phyloP scores from a whole-genome alignment of 2,888 invertebrate genomes.

The Perithous albicinctus region DNA sequence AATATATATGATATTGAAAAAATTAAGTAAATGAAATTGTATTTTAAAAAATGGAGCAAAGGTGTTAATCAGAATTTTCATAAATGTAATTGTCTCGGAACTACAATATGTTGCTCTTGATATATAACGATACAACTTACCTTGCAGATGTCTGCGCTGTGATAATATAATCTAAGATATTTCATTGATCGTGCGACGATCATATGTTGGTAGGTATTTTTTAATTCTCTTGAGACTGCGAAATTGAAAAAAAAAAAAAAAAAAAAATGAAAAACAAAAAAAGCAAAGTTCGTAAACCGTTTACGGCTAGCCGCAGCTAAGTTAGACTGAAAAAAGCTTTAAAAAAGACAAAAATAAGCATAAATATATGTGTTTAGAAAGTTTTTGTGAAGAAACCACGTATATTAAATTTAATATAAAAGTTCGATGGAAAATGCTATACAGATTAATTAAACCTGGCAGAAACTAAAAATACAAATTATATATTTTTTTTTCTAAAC shows the following conservation, averaged over 20 bases:
- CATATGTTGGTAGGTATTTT: slow-evolving; percentile 64
- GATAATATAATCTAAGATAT: slow-evolving; percentile 65
- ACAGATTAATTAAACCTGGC: no score
- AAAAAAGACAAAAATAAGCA: no score
- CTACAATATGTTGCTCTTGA: slow-evolving; percentile 26
- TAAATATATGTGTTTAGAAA: no score
- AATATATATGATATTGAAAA: background rate
- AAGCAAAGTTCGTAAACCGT: background rate
- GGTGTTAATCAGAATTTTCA: slow-evolving; percentile 36
- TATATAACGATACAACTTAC: slow-evolving; percentile 19
- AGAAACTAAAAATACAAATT: no score
- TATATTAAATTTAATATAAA: no score
- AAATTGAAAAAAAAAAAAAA: background rate
- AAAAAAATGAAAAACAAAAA: no score
- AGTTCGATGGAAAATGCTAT: no score
- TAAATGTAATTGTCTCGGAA: slow-evolving; percentile 44
- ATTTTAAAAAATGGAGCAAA: slow-evolving; percentile 35
- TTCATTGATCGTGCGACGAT: slow-evolving; percentile 61
- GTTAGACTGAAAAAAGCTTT: slow-evolving; percentile 64
- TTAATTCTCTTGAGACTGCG: slow-evolving; percentile 52
- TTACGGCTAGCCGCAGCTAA: slow-evolving; percentile 54
- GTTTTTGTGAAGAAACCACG: no score
- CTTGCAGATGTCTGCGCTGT: slow-evolving; percentile 50
- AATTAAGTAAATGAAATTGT: background rate
- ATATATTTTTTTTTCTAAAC: no score